A percentile compares a stretch with the other conserved stretches of the same genome.
Conservation (phyloP, 30 jellyfish, hydroid and myxozoan genomes). For the Hydractinia echinata region DNA sequence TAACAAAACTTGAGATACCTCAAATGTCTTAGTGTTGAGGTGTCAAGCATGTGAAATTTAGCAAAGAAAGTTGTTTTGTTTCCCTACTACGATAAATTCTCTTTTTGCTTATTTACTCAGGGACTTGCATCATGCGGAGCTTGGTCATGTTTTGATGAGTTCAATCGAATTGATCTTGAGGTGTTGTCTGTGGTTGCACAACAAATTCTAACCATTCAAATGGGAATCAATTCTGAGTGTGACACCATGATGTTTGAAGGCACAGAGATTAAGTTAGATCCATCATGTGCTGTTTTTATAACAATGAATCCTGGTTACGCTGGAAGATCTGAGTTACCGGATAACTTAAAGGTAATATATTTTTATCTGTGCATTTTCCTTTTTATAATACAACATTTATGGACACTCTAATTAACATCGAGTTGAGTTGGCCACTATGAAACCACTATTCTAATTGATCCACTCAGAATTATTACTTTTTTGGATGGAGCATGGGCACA, state of each 20-base stretch:
- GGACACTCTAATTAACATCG: too few species aligned
- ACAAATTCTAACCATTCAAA: slow-evolving; percentile 88
- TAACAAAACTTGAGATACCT: background rate
- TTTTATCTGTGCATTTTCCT: background rate
- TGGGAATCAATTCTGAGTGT: slow-evolving; percentile 91
- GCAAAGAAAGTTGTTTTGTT: background rate
- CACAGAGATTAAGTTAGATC: slow-evolving; percentile 81
- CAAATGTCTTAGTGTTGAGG: too few species aligned
- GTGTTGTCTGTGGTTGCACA: slow-evolving; percentile 97
- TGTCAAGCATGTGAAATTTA: background rate
- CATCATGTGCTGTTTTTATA: slow-evolving; percentile 94
- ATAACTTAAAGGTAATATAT: slow-evolving; percentile 72
- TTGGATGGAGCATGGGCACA: too few species aligned
- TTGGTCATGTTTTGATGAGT: slow-evolving; percentile 97
- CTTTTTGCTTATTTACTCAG: slow-evolving; percentile 32
- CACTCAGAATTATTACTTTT: too few species aligned
- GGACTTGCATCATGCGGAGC: slow-evolving; percentile 99
- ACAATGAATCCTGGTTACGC: slow-evolving; percentile 99
- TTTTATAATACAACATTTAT: background rate
- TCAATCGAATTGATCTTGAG: slow-evolving; percentile 93
- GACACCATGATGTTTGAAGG: slow-evolving; percentile 93
- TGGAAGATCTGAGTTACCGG: slow-evolving; percentile 98
- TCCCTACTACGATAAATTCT: background rate
- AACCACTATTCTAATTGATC: too few species aligned
- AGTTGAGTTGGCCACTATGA: too few species aligned